Evolutionary conservation across 2,888 invertebrate genomes (phyloP), one percentile per base, ranked within the genome.

Genomic region (Isoperla grammatica): DNA sequence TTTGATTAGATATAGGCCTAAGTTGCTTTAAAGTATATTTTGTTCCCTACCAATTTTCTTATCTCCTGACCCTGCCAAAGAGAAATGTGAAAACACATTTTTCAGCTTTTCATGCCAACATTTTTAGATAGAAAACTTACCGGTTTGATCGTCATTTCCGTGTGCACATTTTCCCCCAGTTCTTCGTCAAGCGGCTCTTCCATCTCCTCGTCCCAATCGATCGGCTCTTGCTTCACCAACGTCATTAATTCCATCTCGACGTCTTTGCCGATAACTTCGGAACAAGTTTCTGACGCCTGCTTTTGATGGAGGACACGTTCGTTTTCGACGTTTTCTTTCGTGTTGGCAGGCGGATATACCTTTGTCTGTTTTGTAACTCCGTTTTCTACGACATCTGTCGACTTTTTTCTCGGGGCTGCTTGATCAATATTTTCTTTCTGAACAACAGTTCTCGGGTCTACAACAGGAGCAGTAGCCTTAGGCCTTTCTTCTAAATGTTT

Each of bases 201-300:
- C 61, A 83, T 82, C 72, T 17, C 59, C 37, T 82, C 85, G 55
- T 83, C 83, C 88, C 90, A 90, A 66, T 89, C 88, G 9, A 83
- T 75, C 4, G 86, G 86, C 68, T 86, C 86, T 68, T 86, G 83
- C 70, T 82, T 82, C 5, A 70, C 68, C n/a, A 68, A 61, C 8
- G 69, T 53, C 19, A 53, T 53, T 37, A 15, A 17, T 2, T 53
- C 53, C 53, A 39, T 39, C 20, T 55, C 60, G 22, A 37, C 57
- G 12, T 57, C 22, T n/a, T 45, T 13, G 17, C 29, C 15, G 1
- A 46, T 57, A 13, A 12, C 17, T 43, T 42, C n/a, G 5, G 43
- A 43, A 22, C 9, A 20, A 9, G 13, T 35, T 22, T 50, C 29
- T 50, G 22, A 50, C 13, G 23, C 8, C 8, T 29, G 29, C 29